Conservation (phyloP, 2,797 vertebrate species). For the Anomalospiza imberbis region DNA sequence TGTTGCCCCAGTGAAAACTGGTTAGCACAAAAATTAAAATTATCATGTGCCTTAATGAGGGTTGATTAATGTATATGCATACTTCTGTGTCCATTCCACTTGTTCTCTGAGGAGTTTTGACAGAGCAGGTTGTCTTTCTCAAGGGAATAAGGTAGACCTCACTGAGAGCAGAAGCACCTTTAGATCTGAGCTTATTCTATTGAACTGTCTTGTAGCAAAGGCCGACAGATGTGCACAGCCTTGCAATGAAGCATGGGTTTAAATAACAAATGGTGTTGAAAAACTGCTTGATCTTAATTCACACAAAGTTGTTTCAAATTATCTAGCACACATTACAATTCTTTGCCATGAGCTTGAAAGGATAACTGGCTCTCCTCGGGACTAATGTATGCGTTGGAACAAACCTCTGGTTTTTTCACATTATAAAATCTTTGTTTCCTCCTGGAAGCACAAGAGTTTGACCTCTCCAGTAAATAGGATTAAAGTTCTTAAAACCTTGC, state of each 20-base stretch:
- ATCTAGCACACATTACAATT: not conserved
- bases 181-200: not conserved
- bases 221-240: not conserved
- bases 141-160: not conserved
- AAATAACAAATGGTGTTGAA: not conserved
- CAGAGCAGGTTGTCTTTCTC: not conserved
- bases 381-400: not conserved
- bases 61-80: not conserved
- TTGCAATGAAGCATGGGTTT: not conserved
- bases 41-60: not conserved
- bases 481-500: slow-evolving; percentile 36
- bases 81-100: not conserved
- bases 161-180: not conserved
- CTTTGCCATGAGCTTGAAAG: not conserved
- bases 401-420: not conserved
- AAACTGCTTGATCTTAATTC: not conserved
- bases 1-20: not conserved
- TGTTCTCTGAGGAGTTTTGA: not conserved
- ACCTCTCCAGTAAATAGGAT: slow-evolving; percentile 30
- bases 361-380: not conserved
- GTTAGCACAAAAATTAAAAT: not conserved
- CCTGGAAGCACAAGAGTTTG: not conserved
- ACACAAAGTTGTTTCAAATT: not conserved
- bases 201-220: not conserved
- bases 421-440: slow-evolving; percentile 23